Percentiles rank a stretch among this genome's conserved stretches.
These are phyloP conservation scores for Drosophila demipolita DNA, from an alignment of 2,888 invertebrate species.

Conservation along the genomic window DNA sequence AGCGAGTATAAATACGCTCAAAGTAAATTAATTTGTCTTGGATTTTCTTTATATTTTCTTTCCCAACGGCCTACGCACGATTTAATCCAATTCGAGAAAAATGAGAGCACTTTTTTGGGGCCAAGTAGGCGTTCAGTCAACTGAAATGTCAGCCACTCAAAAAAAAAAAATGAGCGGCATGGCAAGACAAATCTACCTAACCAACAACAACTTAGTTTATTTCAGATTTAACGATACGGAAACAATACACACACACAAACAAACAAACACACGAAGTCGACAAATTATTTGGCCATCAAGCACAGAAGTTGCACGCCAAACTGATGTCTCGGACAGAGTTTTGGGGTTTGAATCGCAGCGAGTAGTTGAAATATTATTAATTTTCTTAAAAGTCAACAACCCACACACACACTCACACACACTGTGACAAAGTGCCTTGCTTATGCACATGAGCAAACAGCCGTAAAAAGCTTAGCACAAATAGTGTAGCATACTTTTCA, in stretches of 20 bases:
- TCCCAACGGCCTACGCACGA: conserved; percentile 63
- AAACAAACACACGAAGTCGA: conserved; percentile 55
- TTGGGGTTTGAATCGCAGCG: not conserved
- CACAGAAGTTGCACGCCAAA: conserved; percentile 61
- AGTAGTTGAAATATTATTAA: conserved; percentile 71
- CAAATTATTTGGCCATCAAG: conserved; percentile 81
- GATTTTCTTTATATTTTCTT: conserved; percentile 10
- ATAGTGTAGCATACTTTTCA: conserved; percentile 65
- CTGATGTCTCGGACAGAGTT: not conserved
- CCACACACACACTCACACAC: conserved; percentile 13
- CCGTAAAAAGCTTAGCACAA: conserved; percentile 22
- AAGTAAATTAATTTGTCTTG: conserved; percentile 44
- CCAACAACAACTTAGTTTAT: conserved; percentile 49
- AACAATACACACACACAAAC: conserved; percentile 38
- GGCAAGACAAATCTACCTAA: conserved; percentile 73
- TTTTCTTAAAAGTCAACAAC: conserved; percentile 72
- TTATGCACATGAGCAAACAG: conserved; percentile 72
- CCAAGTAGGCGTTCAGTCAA: conserved; percentile 42
- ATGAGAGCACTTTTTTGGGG: conserved; percentile 10
- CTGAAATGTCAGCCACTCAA: conserved; percentile 78
- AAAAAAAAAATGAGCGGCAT: conserved; percentile 38
- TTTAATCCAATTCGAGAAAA: conserved; percentile 54
- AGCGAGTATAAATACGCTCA: conserved; percentile 34
- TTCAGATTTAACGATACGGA: conserved; percentile 79
- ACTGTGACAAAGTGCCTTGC: conserved; percentile 37